Conservation (phyloP, 2,888 invertebrate genomes). For the Arrhopalites spinosus region DNA sequence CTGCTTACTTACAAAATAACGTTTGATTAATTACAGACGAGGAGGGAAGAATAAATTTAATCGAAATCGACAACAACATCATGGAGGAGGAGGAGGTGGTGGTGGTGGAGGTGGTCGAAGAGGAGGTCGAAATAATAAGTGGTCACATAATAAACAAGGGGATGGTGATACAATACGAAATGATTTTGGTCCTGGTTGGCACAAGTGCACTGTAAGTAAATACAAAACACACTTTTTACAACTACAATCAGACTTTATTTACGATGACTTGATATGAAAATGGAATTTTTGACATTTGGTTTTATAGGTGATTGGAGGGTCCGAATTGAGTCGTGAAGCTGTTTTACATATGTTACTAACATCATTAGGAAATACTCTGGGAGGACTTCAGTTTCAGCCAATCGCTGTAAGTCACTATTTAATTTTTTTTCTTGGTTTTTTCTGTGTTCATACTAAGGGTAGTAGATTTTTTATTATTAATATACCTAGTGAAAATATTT, state of each 20-base stretch:
- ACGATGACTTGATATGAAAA: too few species aligned
- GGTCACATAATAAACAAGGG: constrained; percentile 26
- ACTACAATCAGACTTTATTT: neutral
- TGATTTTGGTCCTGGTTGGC: constrained; percentile 50
- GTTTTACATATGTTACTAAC: constrained; percentile 11
- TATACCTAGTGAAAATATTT: neutral
- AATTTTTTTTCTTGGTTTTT: neutral
- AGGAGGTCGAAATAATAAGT: constrained; percentile 34
- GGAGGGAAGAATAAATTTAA: neutral
- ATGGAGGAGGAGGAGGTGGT: constrained; percentile 25
- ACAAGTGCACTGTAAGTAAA: constrained; percentile 47
- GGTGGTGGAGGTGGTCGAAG: constrained; percentile 33
- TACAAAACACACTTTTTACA: neutral
- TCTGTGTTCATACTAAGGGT: neutral
- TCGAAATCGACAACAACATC: constrained; percentile 7
- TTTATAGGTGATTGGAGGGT: constrained; percentile 27
- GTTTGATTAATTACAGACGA: too few species aligned
- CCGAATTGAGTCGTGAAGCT: constrained; percentile 21
- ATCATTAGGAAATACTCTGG: constrained; percentile 17
- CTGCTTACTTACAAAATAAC: too few species aligned
- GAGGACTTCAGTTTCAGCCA: constrained; percentile 20
- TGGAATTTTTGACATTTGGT: neutral
- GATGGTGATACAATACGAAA: constrained; percentile 22
- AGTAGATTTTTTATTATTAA: neutral
- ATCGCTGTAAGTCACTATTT: constrained; percentile 18